A percentile compares a stretch with the other conserved stretches of the same genome.
phyloP scores from a whole-genome alignment of 2,797 vertebrate genomes.

The Eptatretus atami region DNA sequence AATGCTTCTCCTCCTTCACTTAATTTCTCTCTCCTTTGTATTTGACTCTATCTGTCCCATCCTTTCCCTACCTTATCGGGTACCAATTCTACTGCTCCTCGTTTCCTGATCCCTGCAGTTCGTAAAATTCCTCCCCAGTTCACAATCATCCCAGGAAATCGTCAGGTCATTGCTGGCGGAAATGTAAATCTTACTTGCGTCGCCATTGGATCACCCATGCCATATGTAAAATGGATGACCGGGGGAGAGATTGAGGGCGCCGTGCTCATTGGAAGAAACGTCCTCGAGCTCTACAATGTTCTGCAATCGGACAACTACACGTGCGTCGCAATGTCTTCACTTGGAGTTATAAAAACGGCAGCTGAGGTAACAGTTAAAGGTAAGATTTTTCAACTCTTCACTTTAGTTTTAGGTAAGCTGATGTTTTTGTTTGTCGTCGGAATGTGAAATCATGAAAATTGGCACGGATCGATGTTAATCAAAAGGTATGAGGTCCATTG shows the following conservation, averaged over 20 bases:
- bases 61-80: no score
- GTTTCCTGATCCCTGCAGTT: slow-evolving; percentile 20
- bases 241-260: slow-evolving; percentile 39
- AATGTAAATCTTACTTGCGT: slow-evolving; percentile 96
- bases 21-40: no score
- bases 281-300: slow-evolving; percentile 65
- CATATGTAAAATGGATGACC: slow-evolving; percentile 97
- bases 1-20: no score
- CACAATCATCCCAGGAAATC: slow-evolving; percentile 81
- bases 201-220: slow-evolving; percentile 92
- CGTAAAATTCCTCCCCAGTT: slow-evolving; percentile 90
- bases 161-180: slow-evolving; percentile 91
- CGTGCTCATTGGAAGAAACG: slow-evolving; percentile 90
- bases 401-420: no score
- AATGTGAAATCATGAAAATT: no score
- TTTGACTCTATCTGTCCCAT: no score
- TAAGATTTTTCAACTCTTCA: slow-evolving; percentile 18
- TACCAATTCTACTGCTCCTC: no score
- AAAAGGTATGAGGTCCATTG: no score
- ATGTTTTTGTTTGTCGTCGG: no score
- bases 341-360: slow-evolving; percentile 79
- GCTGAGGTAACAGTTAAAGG: slow-evolving; percentile 97
- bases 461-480: no score
- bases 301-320: slow-evolving; percentile 96
- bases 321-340: slow-evolving; percentile 94